Evolutionary conservation across 1,140 invertebrate species (phyloP).

Genomic region (Monochamus saltuarius): DNA sequence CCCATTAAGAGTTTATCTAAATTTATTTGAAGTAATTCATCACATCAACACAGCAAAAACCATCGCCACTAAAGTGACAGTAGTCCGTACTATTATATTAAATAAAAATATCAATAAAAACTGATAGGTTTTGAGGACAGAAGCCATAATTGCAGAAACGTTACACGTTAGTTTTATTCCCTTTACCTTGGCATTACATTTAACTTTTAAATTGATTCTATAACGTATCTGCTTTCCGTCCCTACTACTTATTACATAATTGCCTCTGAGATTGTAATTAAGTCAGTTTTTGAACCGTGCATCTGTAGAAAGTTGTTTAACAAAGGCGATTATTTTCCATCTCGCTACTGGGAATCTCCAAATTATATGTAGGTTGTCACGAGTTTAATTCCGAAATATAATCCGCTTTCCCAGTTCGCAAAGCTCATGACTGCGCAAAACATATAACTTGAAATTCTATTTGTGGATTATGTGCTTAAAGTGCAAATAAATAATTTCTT

Average conservation of each 20-base stretch:
- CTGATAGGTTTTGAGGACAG: too few species aligned
- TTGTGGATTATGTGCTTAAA: constrained; percentile 3
- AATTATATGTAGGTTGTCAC: constrained; percentile 8
- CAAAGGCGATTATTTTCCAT: neutral
- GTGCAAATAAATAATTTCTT: neutral
- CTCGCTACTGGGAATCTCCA: neutral
- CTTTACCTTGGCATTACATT: too few species aligned
- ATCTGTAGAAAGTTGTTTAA: constrained; percentile 1
- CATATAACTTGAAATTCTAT: neutral
- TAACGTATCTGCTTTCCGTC: too few species aligned
- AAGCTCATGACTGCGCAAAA: neutral
- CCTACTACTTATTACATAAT: constrained; percentile 7
- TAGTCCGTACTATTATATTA: too few species aligned
- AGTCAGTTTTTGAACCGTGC: constrained; percentile 5
- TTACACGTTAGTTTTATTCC: too few species aligned
- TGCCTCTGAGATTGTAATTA: constrained; percentile 1
- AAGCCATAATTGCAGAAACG: too few species aligned
- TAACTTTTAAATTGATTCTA: too few species aligned
- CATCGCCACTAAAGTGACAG: too few species aligned
- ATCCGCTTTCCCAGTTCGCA: constrained; percentile 1
- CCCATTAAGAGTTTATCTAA: too few species aligned
- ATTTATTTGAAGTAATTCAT: too few species aligned
- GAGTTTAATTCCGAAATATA: neutral
- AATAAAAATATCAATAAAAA: too few species aligned
- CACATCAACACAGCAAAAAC: too few species aligned